phyloP scores from a whole-genome alignment of 2,888 invertebrate species.

The Pyrocoelia pectoralis region DNA sequence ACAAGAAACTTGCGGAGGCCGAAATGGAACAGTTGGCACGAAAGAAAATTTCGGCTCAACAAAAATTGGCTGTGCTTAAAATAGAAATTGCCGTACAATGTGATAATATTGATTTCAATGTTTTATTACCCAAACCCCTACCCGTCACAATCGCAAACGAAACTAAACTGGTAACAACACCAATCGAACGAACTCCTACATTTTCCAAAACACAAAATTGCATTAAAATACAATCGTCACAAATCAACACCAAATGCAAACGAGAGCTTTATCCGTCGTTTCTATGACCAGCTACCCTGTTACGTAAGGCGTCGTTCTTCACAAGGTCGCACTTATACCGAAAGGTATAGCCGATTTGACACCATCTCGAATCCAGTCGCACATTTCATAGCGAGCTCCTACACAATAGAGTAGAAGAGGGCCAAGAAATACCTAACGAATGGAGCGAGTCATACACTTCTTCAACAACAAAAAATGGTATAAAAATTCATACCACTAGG shows the following conservation, averaged over 20 bases:
- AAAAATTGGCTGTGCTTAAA: conserved; percentile 78
- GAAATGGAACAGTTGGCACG: conserved; percentile 80
- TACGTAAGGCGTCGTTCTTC: conserved; percentile 61
- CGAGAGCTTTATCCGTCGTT: conserved; percentile 55
- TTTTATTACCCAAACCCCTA: conserved; percentile 58
- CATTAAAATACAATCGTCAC: conserved; percentile 41
- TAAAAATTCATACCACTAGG: too few relatives aligned
- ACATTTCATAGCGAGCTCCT: conserved; percentile 70
- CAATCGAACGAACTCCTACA: conserved; percentile 17
- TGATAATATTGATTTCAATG: conserved; percentile 67
- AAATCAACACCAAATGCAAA: conserved; percentile 47
- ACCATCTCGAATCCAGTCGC: conserved; percentile 71
- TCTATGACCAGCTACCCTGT: conserved; percentile 55
- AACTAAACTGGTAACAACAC: conserved; percentile 4
- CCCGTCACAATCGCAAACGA: neutral
- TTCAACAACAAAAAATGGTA: too few relatives aligned
- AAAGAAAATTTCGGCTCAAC: conserved; percentile 86
- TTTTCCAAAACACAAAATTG: conserved; percentile 35
- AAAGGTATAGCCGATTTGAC: conserved; percentile 69
- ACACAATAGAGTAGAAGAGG: too few relatives aligned
- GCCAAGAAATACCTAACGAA: too few relatives aligned
- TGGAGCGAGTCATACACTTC: too few relatives aligned
- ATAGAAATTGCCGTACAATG: conserved; percentile 77
- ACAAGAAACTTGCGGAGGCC: too few relatives aligned
- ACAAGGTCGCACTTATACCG: conserved; percentile 58